phyloP scores from a whole-genome alignment of 2,113 vertebrate species.

The Hippocampus mohnikei region DNA sequence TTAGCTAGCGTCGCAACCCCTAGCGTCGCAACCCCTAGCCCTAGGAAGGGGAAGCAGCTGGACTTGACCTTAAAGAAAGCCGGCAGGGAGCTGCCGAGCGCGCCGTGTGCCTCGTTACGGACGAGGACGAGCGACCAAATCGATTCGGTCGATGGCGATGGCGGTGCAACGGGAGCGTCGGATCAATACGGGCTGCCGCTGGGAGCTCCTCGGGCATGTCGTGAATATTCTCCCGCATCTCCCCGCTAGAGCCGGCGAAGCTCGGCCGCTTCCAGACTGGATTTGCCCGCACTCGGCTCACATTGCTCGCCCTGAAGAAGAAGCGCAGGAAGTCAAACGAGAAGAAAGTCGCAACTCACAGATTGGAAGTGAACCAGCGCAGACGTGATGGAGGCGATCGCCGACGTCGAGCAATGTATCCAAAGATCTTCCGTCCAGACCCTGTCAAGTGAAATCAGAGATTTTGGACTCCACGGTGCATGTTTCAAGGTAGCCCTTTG shows the following conservation, averaged over 20 bases:
- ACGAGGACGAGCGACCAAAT: constrained; percentile 9
- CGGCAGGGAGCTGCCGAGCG: constrained; percentile 30
- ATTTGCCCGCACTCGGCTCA: constrained; percentile 26
- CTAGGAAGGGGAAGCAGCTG: background rate
- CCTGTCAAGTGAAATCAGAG: no score
- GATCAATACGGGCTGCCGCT: constrained; percentile 53
- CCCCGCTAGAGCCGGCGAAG: constrained; percentile 27
- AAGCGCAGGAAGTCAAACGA: constrained; percentile 9
- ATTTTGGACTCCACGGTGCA: no score
- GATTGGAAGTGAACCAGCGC: background rate
- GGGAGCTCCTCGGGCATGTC: constrained; percentile 53
- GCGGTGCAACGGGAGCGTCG: constrained; percentile 33
- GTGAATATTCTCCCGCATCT: constrained; percentile 60
- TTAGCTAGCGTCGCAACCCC: no score
- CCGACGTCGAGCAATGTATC: no score
- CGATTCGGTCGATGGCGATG: constrained; percentile 45
- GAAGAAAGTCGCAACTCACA: background rate
- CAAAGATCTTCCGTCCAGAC: no score
- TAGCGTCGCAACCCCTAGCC: no score
- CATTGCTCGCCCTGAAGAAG: constrained; percentile 13
- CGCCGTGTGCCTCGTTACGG: constrained; percentile 31
- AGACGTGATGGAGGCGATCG: background rate
- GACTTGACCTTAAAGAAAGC: constrained; percentile 41
- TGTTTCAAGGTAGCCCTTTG: no score
- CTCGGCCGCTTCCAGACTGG: constrained; percentile 14